Evolutionary conservation across 2,797 vertebrate species (phyloP), one percentile per base, ranked within the genome.

Genomic region (Sebastes jordani): DNA sequence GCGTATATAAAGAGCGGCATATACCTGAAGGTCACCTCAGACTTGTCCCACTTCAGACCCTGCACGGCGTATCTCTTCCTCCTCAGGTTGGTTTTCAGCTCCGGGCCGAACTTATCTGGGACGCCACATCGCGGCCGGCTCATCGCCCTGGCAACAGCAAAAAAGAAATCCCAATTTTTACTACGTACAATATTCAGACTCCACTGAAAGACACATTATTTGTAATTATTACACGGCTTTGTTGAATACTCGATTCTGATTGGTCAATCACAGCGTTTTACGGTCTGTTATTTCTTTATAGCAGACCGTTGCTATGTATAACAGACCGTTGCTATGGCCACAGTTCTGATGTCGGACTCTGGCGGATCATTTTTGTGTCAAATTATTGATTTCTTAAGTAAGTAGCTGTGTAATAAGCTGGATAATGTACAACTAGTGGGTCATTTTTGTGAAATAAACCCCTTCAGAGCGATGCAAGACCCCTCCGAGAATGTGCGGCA

Each of bases 11-110:
- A 52, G 46, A 52, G 46, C 18, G 6, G 2, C 30, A 20, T 38
- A 4, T 62, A 99, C 97, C 97, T 98, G 93, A 96, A 99, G 54
- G 96, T 98, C 88, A 99, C 94, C 84, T 98, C 97, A 0, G 91
- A 93, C 64, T 97, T 96, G 2, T 97, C 95, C 98, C 98, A 99
- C 82, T 97, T 98, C 81, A 97, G 93, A 55, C 97, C 97, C 90
- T 99, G 97, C 65, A 97, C 92, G 22, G 97, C 97, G 1, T 97
- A 99, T 78, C 98, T 95, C 89, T 96, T 97, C 86, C 96, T 96
- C 88, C 98, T 95, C 73, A 99, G 93, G 73, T 97, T 98, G 76
- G 96, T 97, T 90, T 98, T 99, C 85, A 98, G 92, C 86, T 96
- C 92, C 0, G 96, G 92, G 16, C 98, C 98, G 54, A 98, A 99